These are phyloP conservation scores for Nemotelus nigrinus DNA, from an alignment of 2,888 invertebrate genomes.

Conservation along the genomic window DNA sequence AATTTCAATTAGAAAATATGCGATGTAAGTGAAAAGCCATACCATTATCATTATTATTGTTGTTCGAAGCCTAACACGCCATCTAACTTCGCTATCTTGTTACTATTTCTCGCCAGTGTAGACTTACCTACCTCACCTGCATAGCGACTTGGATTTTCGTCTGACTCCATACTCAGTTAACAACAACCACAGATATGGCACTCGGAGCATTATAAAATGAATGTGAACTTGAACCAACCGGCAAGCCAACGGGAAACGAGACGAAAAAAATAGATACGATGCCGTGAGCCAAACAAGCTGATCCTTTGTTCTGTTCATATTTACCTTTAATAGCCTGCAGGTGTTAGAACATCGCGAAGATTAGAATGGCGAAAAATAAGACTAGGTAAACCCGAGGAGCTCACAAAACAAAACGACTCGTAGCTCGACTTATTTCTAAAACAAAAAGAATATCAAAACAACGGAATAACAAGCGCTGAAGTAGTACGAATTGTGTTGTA, in stretches of 20 bases:
- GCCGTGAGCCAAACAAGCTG: slow-evolving; percentile 32
- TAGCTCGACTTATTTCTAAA: not conserved
- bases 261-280: slow-evolving; percentile 6
- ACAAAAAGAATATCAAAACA: not conserved
- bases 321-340: slow-evolving; percentile 49
- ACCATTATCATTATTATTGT: no score
- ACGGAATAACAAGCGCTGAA: not conserved
- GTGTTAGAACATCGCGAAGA: slow-evolving; percentile 46
- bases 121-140: not conserved
- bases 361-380: slow-evolving; percentile 35
- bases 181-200: slow-evolving; percentile 27
- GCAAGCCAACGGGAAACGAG: slow-evolving; percentile 5
- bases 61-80: not conserved
- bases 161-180: not conserved
- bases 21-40: no score
- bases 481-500: not conserved
- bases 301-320: slow-evolving; percentile 50
- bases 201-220: slow-evolving; percentile 31
- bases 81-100: no score
- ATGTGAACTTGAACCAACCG: slow-evolving; percentile 32
- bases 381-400: slow-evolving; percentile 7
- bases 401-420: slow-evolving; percentile 5
- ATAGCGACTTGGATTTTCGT: not conserved
- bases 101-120: not conserved
- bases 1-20: not conserved